Base-by-base conservation (phyloP, 2,113 vertebrate genomes). In the Lampris incognitus region DNA sequence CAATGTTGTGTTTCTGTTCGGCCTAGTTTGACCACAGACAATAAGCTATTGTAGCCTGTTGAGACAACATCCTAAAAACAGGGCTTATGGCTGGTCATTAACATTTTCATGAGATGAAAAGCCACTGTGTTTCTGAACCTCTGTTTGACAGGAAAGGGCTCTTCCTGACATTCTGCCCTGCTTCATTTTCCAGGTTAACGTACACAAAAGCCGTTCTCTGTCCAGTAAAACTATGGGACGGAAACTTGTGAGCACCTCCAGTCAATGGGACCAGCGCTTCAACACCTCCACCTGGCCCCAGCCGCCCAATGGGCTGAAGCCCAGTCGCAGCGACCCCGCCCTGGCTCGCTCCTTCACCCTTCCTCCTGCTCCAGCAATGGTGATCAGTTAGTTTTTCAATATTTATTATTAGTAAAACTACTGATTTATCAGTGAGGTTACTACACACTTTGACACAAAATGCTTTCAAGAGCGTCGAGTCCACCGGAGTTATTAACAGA, bases 241-340 rank as follows among this genome's bases (percentile, higher is more conserved):
- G 83, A 85, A 90, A 72, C 83, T 94, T 64, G 83, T 85, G 86
- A 95, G 93, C 90, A 91, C 88, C 1, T 94, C 95, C n/a, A 94
- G 94, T 84, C 91, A 89, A 83, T 95, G 93, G 94, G 97, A 98
- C 1, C 91, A 81, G 3, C 72, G 76, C 8, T 48, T 44, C 1
- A 85, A 78, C 0, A 10, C 84, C 0, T 88, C 89, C 82, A 94
- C 81, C 0, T 92, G 93, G 77, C 89, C 93, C 74, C 91, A 92
- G 80, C 83, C 89, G 46, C 74, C 92, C 78, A 94, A 63, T 11
- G 85, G 74, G 49, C 37, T 98, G 78, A 96, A 96, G 87, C 85
- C 92, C 46, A 96, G 96, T 85, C 91, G 89, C 61, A 97, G 96
- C 0, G 97, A 97, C 89, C 95, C 96, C 0, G 82, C 94, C 61